phyloP scores from a whole-genome alignment of 1,140 invertebrate genomes.

The Danaus plexippus region DNA sequence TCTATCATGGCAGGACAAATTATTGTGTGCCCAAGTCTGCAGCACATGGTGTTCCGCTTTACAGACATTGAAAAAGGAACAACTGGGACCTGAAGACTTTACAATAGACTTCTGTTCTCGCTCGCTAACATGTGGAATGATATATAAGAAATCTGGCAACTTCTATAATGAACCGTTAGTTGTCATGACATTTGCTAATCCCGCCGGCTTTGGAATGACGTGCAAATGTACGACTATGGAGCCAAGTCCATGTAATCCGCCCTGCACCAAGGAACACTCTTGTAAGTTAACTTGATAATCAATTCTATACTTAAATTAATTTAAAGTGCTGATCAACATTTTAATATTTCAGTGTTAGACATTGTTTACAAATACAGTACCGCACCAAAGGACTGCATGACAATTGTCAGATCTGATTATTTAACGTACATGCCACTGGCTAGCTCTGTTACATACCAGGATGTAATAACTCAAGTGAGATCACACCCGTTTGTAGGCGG shows the following conservation, averaged over 20 bases:
- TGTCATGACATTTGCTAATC: slow-evolving; percentile 52
- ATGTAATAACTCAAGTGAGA: slow-evolving; percentile 30
- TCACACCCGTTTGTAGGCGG: slow-evolving; percentile 39
- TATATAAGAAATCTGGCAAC: slow-evolving; percentile 36
- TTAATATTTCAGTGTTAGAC: slow-evolving; percentile 51
- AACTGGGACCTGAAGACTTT: slow-evolving; percentile 48
- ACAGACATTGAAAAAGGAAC: slow-evolving; percentile 40
- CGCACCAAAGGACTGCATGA: slow-evolving; percentile 49
- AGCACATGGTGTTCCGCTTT: slow-evolving; percentile 55
- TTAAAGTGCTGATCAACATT: slow-evolving; percentile 8
- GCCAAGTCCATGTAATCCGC: slow-evolving; percentile 34
- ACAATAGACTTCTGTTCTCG: slow-evolving; percentile 29
- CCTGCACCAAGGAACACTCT: slow-evolving; percentile 48
- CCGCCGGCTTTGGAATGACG: slow-evolving; percentile 25
- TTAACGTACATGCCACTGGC: slow-evolving; percentile 45
- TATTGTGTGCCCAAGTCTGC: slow-evolving; percentile 51
- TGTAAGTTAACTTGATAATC: slow-evolving; percentile 38
- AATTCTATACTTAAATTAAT: slow-evolving; percentile 2
- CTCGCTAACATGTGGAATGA: slow-evolving; percentile 19
- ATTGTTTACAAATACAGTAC: slow-evolving; percentile 37
- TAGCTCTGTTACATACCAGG: slow-evolving; percentile 34
- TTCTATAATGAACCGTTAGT: slow-evolving; percentile 48
- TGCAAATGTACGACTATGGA: slow-evolving; percentile 36
- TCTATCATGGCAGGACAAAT: slow-evolving; percentile 58
- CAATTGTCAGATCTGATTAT: slow-evolving; percentile 38